Conservation (phyloP, 2,888 invertebrate species). For the Beris chalybata region DNA sequence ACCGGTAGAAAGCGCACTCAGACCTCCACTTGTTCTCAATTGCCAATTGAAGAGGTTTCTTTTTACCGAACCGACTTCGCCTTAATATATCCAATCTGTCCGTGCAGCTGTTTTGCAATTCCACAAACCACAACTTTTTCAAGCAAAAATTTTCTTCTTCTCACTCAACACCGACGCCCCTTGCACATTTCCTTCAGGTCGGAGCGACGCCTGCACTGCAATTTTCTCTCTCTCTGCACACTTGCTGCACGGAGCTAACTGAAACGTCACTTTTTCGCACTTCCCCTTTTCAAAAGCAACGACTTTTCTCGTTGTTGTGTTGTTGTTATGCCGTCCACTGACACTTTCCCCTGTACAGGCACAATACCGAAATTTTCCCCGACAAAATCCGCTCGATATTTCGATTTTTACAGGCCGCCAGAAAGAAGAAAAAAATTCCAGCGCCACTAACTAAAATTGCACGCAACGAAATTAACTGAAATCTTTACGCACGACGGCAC, state of each 20-base stretch:
- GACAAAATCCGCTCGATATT: constrained; percentile 15
- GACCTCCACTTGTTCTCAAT: no score
- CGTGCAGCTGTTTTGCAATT: no score
- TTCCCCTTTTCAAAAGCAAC: no score
- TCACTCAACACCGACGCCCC: not conserved
- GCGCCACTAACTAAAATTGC: not conserved
- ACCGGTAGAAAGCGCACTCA: no score
- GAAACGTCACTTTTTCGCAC: constrained; percentile 19
- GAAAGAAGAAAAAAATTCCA: constrained; percentile 2
- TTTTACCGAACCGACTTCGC: no score
- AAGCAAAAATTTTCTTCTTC: no score
- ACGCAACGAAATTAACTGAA: not conserved
- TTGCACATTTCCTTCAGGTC: not conserved
- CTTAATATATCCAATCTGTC: no score
- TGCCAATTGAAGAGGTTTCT: no score
- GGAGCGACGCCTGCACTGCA: not conserved
- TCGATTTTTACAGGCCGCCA: constrained; percentile 20
- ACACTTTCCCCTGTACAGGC: constrained; percentile 18
- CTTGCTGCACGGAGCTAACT: not conserved
- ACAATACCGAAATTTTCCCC: constrained; percentile 13
- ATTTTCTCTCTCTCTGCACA: constrained; percentile 5
- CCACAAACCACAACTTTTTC: no score
- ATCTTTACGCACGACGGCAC: no score
- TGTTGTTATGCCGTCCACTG: no score
- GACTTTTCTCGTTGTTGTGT: no score